phyloP scores from a whole-genome alignment of 2,888 invertebrate genomes.

The Neoscelio sp. region DNA sequence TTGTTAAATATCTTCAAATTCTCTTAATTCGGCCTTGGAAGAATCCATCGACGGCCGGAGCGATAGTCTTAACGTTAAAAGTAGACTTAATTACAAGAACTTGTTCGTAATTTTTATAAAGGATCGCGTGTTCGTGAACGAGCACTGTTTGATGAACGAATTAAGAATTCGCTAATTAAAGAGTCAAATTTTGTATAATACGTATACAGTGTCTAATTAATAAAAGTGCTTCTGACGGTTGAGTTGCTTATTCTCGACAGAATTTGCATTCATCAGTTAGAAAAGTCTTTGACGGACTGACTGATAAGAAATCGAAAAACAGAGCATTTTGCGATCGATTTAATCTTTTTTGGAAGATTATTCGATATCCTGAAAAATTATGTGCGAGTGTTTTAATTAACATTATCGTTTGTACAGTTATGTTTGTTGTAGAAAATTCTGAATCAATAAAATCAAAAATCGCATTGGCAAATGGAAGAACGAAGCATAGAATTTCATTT shows the following conservation, averaged over 20 bases:
- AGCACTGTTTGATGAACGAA: conserved; percentile 32
- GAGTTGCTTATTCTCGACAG: background rate
- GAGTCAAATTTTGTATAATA: conserved; percentile 23
- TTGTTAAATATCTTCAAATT: no score
- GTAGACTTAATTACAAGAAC: conserved; percentile 18
- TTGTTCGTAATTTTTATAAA: conserved; percentile 27
- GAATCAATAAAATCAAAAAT: background rate
- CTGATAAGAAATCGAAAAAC: conserved; percentile 38
- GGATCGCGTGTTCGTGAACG: conserved; percentile 16
- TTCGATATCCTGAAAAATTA: conserved; percentile 23
- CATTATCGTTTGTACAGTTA: conserved; percentile 45
- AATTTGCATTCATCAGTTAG: conserved; percentile 14
- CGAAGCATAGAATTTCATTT: background rate
- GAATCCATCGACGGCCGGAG: conserved; percentile 51
- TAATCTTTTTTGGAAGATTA: conserved; percentile 21
- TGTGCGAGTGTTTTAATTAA: conserved; percentile 43
- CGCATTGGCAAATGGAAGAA: background rate
- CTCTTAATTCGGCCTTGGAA: conserved; percentile 54
- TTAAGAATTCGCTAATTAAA: conserved; percentile 35
- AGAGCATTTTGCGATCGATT: conserved; percentile 14
- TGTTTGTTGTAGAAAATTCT: background rate
- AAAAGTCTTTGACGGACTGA: conserved; percentile 47
- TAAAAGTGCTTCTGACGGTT: conserved; percentile 30
- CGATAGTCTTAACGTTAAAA: conserved; percentile 39
- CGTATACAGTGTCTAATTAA: conserved; percentile 22